Evolutionary conservation across 1,140 invertebrate genomes (phyloP).

Genomic region (Saccostrea glomerata): DNA sequence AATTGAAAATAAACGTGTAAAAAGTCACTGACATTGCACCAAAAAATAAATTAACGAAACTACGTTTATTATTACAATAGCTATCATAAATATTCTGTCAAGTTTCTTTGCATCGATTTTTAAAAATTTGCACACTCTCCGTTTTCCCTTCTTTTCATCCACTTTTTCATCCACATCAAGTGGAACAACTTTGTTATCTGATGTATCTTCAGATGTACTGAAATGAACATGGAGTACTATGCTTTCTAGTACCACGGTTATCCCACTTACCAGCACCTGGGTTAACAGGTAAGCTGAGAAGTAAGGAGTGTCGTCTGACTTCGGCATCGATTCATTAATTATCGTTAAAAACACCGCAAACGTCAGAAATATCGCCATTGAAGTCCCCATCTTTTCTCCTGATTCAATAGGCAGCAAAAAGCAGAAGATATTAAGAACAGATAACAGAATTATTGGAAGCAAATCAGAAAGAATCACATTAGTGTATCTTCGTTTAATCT

Average conservation of each 20-base stretch:
- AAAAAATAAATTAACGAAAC: neutral
- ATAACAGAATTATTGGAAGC: slow-evolving; percentile 32
- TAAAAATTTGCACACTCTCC: neutral
- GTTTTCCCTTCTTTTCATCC: neutral
- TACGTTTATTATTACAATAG: neutral
- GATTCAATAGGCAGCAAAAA: slow-evolving; percentile 55
- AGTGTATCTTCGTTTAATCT: slow-evolving; percentile 38
- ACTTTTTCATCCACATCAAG: neutral
- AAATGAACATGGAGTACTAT: neutral
- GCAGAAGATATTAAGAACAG: slow-evolving; percentile 51
- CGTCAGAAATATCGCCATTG: slow-evolving; percentile 56
- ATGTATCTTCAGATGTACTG: neutral
- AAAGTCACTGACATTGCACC: neutral
- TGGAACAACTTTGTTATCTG: neutral
- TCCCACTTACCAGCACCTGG: neutral
- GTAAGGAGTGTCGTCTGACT: slow-evolving; percentile 6
- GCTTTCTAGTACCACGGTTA: neutral
- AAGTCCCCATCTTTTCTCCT: slow-evolving; percentile 57
- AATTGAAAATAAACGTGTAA: no score
- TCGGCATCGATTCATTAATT: slow-evolving; percentile 53
- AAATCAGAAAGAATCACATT: neutral
- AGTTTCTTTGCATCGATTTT: neutral
- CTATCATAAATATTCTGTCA: neutral
- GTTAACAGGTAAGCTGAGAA: neutral
- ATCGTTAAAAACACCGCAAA: slow-evolving; percentile 57